Base-by-base conservation (phyloP, 2,113 vertebrate genomes). In the Hiodon tergisus region DNA sequence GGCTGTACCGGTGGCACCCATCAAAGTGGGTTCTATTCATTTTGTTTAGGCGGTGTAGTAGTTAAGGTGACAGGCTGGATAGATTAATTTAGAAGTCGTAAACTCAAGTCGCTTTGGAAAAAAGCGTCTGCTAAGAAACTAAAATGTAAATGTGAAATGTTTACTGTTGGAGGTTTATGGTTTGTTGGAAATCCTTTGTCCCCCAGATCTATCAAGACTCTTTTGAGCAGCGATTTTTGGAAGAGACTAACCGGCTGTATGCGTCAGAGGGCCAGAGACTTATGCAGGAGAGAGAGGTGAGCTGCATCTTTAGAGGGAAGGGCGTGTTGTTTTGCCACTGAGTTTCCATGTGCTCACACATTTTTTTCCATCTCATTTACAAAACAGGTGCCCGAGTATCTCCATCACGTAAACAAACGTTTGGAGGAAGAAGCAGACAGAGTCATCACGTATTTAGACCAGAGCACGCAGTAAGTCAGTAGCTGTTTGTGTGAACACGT, bases 281-380 rank as follows among this genome's bases (percentile, higher is more conserved):
- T 78, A 99, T 99, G 97, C 97, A 99, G 82, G 96, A 99, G 87
- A 85, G 96, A 94, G 97, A 99, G 96, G 97, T 98, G 92, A 90
- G 85, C 86, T 73, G 71, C 81, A 54, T 65, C n/a, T 67, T 76
- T 17, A 51, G 46, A 0, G 13, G 10, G 16, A 55, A n/a, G 51
- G n/a, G 11, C 16, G 48, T 48, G 4, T 55, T 6, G n/a, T n/a
- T 17, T 5, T 60, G 2, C 76, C 14, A 9, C 14, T 63, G 5
- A 13, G 2, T 63, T 6, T n/a, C 61, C 17, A 3, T 6, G 3
- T 5, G 48, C 66, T n/a, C 9, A 55, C 57, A 53, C 4, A 61
- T 50, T 50, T 16, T 52, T 16, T 7, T 46, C 54, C 62, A 9
- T 31, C 8, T 3, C 62, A 6, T 67, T 65, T 16, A 53, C n/a